Evolutionary conservation across 2,797 vertebrate species (phyloP).

Genomic region (Arnoldichthys spilopterus): DNA sequence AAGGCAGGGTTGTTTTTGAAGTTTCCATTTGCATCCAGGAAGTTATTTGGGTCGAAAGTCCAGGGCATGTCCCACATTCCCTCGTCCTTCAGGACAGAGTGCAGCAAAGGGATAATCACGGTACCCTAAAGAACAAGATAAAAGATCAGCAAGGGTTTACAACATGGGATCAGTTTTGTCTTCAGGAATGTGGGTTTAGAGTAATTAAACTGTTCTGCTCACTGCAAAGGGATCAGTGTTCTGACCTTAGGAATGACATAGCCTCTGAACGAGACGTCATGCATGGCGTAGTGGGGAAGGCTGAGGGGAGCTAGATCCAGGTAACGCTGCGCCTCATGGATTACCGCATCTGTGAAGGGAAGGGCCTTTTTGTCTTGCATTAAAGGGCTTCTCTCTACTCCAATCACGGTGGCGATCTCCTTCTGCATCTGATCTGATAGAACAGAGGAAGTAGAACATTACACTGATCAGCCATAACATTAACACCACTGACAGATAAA

Average conservation of each 20-base stretch:
- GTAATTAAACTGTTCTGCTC: background rate
- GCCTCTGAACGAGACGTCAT: slow-evolving; percentile 71
- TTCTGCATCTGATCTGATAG: slow-evolving; percentile 71
- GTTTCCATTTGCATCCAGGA: slow-evolving; percentile 71
- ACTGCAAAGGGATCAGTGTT: background rate
- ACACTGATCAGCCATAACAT: too few relatives aligned
- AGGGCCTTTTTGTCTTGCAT: slow-evolving; percentile 75
- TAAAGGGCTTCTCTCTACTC: slow-evolving; percentile 55
- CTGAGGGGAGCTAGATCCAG: slow-evolving; percentile 72
- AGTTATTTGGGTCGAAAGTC: slow-evolving; percentile 74
- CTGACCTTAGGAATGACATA: slow-evolving; percentile 72
- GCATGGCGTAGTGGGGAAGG: slow-evolving; percentile 68
- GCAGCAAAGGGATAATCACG: slow-evolving; percentile 71
- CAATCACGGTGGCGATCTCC: slow-evolving; percentile 74
- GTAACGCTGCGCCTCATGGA: slow-evolving; percentile 76
- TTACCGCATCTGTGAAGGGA: slow-evolving; percentile 78
- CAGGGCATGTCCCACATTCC: slow-evolving; percentile 68
- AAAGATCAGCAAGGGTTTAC: background rate
- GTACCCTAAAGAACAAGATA: slow-evolving; percentile 60
- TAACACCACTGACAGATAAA: too few relatives aligned
- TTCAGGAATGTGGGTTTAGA: background rate
- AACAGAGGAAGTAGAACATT: background rate
- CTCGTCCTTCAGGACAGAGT: slow-evolving; percentile 74
- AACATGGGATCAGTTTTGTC: background rate
- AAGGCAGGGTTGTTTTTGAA: slow-evolving; percentile 76